Evolutionary conservation across 2,797 vertebrate species (phyloP).

Genomic region (Enteromius unitaeniatus): DNA sequence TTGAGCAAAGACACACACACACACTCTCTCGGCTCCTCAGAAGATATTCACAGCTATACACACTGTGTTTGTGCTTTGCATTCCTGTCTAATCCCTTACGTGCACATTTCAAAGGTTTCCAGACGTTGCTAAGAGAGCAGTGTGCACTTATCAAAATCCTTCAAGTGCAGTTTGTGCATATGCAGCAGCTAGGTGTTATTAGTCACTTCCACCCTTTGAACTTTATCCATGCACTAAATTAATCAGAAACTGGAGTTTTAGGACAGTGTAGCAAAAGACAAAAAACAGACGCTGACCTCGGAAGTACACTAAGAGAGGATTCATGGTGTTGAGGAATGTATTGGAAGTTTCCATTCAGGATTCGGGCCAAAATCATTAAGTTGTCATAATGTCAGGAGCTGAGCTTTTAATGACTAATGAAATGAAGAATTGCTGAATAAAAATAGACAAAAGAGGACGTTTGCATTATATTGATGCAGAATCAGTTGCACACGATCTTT

Average conservation of each 20-base stretch:
- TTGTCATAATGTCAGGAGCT: neutral
- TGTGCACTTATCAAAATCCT: neutral
- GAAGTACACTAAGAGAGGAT: neutral
- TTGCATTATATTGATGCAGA: neutral
- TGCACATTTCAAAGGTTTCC: conserved; percentile 9
- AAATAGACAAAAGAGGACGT: neutral
- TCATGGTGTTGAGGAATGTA: neutral
- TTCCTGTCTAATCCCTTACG: conserved; percentile 1
- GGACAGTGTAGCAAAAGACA: neutral
- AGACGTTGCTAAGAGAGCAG: conserved; percentile 5
- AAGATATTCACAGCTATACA: neutral
- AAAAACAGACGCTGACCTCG: neutral
- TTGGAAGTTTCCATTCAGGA: conserved; percentile 7
- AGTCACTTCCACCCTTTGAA: neutral
- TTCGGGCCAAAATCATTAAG: neutral
- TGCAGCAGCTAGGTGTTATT: neutral
- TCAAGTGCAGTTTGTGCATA: neutral
- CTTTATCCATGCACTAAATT: neutral
- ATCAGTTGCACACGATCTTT: neutral
- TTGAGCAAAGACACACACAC: neutral
- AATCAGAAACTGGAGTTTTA: neutral
- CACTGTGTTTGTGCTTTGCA: neutral
- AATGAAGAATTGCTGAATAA: neutral
- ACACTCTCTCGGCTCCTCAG: neutral
- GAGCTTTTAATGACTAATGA: neutral